Conservation (phyloP, 1,140 invertebrate genomes). For the Tetramorium simillimum region DNA sequence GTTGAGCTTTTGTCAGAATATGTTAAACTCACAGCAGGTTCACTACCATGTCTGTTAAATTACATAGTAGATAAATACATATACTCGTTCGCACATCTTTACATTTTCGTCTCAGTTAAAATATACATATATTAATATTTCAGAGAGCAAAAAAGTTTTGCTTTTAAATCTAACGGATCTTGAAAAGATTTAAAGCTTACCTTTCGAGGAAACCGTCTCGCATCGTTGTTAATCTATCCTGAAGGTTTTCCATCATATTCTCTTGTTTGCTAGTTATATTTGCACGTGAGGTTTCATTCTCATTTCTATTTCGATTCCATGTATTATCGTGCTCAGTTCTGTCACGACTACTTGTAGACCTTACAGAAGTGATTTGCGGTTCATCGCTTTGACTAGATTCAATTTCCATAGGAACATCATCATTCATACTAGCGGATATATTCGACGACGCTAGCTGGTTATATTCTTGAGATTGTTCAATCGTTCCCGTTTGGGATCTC, state of each 20-base stretch:
- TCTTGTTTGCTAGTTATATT: slow-evolving; percentile 62
- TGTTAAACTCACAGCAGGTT: slow-evolving; percentile 87
- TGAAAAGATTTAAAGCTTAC: slow-evolving; percentile 41
- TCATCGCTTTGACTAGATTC: slow-evolving; percentile 80
- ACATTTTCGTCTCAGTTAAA: not conserved
- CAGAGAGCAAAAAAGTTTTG: not conserved
- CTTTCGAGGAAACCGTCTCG: slow-evolving; percentile 81
- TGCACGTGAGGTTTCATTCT: slow-evolving; percentile 43
- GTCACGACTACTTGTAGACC: slow-evolving; percentile 50
- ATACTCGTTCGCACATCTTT: not conserved
- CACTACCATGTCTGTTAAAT: slow-evolving; percentile 84
- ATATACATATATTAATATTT: not conserved
- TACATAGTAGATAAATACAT: slow-evolving; percentile 16
- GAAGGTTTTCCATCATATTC: slow-evolving; percentile 83
- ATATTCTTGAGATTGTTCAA: not conserved
- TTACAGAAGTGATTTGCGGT: slow-evolving; percentile 67
- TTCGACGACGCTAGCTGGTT: not conserved
- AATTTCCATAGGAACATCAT: slow-evolving; percentile 80
- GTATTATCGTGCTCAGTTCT: slow-evolving; percentile 73
- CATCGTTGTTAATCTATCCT: slow-evolving; percentile 85
- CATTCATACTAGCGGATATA: slow-evolving; percentile 16
- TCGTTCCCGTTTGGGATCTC: not conserved
- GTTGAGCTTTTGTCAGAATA: slow-evolving; percentile 86
- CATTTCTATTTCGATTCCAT: slow-evolving; percentile 46
- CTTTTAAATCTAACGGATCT: not conserved